These are phyloP conservation scores for Leptatherina wallacei DNA, from an alignment of 2,797 vertebrate genomes.

Conservation along the genomic window DNA sequence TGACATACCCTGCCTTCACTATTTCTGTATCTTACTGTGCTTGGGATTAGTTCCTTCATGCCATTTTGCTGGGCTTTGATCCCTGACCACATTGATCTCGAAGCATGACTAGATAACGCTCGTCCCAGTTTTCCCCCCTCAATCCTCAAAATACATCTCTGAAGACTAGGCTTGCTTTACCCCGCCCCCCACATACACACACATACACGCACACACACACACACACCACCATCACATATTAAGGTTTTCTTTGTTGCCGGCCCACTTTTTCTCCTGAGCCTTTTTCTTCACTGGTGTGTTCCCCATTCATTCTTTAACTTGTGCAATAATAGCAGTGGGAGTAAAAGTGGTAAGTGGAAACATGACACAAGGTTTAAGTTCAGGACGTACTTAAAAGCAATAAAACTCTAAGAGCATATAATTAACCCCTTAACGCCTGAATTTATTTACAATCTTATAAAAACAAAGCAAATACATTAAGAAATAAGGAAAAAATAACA, in stretches of 20 bases:
- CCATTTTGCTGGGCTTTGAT: constrained; percentile 75
- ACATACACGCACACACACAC: neutral
- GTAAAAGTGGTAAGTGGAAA: neutral
- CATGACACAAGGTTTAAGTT: constrained; percentile 6
- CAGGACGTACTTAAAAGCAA: constrained; percentile 8
- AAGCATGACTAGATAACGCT: constrained; percentile 72
- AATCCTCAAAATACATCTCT: constrained; percentile 60
- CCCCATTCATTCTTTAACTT: constrained; percentile 11
- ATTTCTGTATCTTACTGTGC: constrained; percentile 60
- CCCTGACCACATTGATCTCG: constrained; percentile 76
- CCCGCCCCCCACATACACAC: too few species aligned
- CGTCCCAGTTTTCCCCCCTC: constrained; percentile 59
- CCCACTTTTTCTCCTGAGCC: constrained; percentile 58
- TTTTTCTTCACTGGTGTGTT: constrained; percentile 18
- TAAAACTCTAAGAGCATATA: neutral
- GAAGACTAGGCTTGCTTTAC: constrained; percentile 52
- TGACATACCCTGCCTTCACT: constrained; percentile 32
- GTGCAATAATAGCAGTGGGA: constrained; percentile 6
- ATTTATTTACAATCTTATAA: neutral
- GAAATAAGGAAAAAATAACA: neutral
- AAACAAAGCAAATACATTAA: neutral
- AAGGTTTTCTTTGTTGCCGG: constrained; percentile 54
- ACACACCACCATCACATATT: constrained; percentile 60
- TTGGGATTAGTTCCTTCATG: constrained; percentile 71
- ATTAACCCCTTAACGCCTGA: neutral